phyloP scores from a whole-genome alignment of 2,113 vertebrate species.

The Halcyon senegalensis region DNA sequence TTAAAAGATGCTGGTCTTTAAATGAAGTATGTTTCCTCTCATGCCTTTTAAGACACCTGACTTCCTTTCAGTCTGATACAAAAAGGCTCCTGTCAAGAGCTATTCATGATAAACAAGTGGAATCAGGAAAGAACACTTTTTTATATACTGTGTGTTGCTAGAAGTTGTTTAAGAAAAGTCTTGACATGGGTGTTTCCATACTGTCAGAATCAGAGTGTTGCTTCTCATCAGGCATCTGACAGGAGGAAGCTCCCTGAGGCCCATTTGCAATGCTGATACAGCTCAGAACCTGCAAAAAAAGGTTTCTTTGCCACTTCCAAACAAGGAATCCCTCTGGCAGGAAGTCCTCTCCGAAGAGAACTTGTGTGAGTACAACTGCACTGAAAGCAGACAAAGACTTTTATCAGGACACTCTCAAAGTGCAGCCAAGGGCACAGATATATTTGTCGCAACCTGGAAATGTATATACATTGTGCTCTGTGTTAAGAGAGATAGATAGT shows the following conservation, averaged over 20 bases:
- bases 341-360: background rate
- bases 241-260: background rate
- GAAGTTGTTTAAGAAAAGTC: background rate
- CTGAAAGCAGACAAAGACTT: background rate
- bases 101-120: background rate
- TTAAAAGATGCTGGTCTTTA: background rate
- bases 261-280: background rate
- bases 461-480: background rate
- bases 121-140: background rate
- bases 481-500: background rate
- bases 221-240: background rate
- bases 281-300: background rate
- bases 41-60: background rate
- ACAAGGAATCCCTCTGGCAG: background rate
- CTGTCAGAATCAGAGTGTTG: background rate
- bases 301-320: background rate
- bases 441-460: background rate
- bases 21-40: background rate
- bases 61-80: background rate
- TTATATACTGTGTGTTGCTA: background rate
- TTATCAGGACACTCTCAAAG: background rate
- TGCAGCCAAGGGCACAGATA: background rate
- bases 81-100: background rate
- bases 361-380: background rate
- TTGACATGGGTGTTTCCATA: background rate